Evolutionary conservation across 2,888 invertebrate genomes (phyloP).

Genomic region (Altica lythri): DNA sequence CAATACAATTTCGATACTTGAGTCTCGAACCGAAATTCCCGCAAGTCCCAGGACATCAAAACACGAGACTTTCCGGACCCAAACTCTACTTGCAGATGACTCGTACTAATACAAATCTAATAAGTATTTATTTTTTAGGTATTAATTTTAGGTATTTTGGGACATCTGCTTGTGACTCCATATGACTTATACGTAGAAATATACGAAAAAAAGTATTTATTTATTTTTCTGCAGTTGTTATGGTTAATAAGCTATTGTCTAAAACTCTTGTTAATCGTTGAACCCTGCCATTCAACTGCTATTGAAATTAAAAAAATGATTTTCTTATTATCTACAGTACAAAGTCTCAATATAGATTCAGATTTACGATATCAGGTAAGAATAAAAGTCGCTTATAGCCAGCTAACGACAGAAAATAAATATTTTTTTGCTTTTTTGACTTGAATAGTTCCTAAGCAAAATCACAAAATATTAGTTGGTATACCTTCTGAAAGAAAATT

Average conservation of each 20-base stretch:
- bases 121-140: slow-evolving; percentile 17
- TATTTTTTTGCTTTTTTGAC: too few relatives aligned
- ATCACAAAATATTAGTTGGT: too few relatives aligned
- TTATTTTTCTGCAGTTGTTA: slow-evolving; percentile 17
- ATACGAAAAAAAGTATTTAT: slow-evolving; percentile 7
- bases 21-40: too few relatives aligned
- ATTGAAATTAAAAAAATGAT: neutral
- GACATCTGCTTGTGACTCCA: slow-evolving; percentile 27
- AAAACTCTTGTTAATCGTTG: slow-evolving; percentile 20
- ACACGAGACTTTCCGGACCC: too few relatives aligned
- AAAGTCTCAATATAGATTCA: neutral
- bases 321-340: neutral
- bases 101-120: slow-evolving; percentile 12
- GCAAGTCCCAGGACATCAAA: too few relatives aligned
- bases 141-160: slow-evolving; percentile 18
- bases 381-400: too few relatives aligned
- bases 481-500: too few relatives aligned
- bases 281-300: slow-evolving; percentile 23
- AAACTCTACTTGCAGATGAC: neutral
- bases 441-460: too few relatives aligned
- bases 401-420: too few relatives aligned
- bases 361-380: neutral
- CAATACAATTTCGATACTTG: too few relatives aligned
- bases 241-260: slow-evolving; percentile 23
- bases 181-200: slow-evolving; percentile 26